Base-by-base conservation (phyloP, 2,888 invertebrate genomes). In the Pterobdella sp. region DNA sequence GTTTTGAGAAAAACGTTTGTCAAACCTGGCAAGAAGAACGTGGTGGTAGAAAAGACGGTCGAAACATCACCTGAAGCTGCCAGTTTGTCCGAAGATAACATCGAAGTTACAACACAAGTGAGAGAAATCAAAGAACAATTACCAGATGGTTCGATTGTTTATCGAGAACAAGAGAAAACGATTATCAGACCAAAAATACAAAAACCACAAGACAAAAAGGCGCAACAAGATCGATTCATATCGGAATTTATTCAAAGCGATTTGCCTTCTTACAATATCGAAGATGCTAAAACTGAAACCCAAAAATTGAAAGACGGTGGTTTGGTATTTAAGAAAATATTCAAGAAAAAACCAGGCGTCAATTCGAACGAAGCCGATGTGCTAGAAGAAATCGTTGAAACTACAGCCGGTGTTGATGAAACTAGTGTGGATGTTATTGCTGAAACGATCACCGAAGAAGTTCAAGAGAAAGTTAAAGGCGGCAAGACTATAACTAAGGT, bases 381-480 rank as follows among this genome's bases (percentile, higher is more conserved):
- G 1, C 31, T 69, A 14, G 69, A 69, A 69, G 69, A 69, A 31
- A 37, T 69, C 1, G 32, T 69, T 29, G 69, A 69, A 29, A 69
- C 56, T 1, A 42, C 29, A 1, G 3, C 69, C 2, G 69, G 52
- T 37, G 22, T 69, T 32, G 42, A 69, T 32, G 69, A 69, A n/a
- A 69, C 42, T 22, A 52, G 22, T 34, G 56, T 52, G 4, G 26
- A 42, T 22, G n/a, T 69, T 22, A 42, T 22, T 29, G 69, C 42
- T 29, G 69, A 69, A 52, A 69, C 56, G 29, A 14, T 37, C 37
- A 36, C 32, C 3, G 36, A 31, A 22, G 49, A 42, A 29, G 2
- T 68, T 10, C 34, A 36, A 7, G 36, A 37, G 18, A 68, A 68
- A 22, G 10, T 36, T 1, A 36, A 68, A 18, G 68, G 36, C 22